Base-by-base conservation (phyloP, 2,888 invertebrate species). In the Apodemia hepburni region DNA sequence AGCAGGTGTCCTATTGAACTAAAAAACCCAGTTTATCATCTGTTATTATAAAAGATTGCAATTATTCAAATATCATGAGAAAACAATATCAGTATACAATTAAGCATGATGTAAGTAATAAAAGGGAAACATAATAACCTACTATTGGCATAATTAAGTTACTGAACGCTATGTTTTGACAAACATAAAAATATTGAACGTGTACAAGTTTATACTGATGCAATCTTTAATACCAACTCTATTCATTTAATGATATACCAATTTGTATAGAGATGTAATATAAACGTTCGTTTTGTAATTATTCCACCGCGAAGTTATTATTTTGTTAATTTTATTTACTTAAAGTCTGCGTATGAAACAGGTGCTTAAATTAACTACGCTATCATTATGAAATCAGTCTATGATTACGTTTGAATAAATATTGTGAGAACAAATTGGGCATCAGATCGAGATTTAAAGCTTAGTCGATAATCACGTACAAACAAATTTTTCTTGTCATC, bases 21-120 rank as follows among this genome's bases (percentile, higher is more conserved):
- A 67, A 68, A 68, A 42, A 42, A 33, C 33, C 15, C 60, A 60
- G 61, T 54, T 51, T 49, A 51, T 51, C 9, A 12, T 22, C 9
- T 5, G 22, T 51, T 35, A 60, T 29, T 29, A 15, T 47, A 4
- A 49, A 17, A 33, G 29, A 51, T 60, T 60, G 27, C 51, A 54
- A 54, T 27, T 45, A 62, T 62, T 59, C 35, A 58, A 62, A 61
- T 47, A 69, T 66, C 76, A 81, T 81, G 81, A 81, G 84, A 85
- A 81, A 82, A 80, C 81, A 79, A 74, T 74, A 76, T 69, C 58
- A 58, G 58, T 67, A 68, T 74, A 71, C 80, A 76, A 84, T 85
- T 81, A 84, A 73, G 71, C 64, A 69, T 71, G 73, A 77, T 76
- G 73, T 76, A 68, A 68, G 72, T 81, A 82, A 85, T 82, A 70